These are phyloP conservation scores for Amaurobius ferox DNA, from an alignment of 2,888 invertebrate species.

Conservation along the genomic window DNA sequence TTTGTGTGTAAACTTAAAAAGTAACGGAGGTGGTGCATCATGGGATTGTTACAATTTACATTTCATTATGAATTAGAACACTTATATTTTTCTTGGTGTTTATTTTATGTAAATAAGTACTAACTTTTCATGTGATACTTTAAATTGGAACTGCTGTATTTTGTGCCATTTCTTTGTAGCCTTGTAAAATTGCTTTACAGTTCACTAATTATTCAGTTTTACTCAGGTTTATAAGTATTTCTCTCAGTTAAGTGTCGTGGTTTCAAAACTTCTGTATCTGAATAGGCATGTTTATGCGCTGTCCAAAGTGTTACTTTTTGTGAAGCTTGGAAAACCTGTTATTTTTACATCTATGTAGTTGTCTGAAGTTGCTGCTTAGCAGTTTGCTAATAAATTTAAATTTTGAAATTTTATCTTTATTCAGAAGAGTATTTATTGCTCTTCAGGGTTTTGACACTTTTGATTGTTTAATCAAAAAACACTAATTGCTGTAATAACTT, in stretches of 20 bases:
- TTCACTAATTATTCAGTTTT: not conserved
- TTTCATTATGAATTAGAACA: conserved; percentile 3
- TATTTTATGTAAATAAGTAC: conserved; percentile 2
- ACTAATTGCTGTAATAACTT: no score
- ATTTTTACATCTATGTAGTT: conserved; percentile 7
- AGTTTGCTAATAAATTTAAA: conserved; percentile 7
- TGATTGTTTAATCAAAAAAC: no score
- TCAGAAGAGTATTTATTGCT: no score
- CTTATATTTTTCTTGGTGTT: not conserved
- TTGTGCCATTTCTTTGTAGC: conserved; percentile 13
- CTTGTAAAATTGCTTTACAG: not conserved
- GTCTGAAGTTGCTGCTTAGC: not conserved
- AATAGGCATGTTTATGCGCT: not conserved
- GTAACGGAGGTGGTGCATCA: not conserved
- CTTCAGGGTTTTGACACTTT: no score
- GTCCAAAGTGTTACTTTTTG: not conserved
- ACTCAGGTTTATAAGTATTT: conserved; percentile 7
- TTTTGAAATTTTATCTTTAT: not conserved
- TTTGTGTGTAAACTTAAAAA: not conserved
- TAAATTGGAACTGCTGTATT: not conserved
- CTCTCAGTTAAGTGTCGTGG: not conserved
- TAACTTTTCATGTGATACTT: conserved; percentile 4
- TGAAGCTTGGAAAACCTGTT: not conserved
- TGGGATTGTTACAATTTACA: conserved; percentile 4
- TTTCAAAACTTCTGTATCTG: not conserved